Evolutionary conservation across 2,888 invertebrate genomes (phyloP).

Genomic region (Stratiomys singularior): DNA sequence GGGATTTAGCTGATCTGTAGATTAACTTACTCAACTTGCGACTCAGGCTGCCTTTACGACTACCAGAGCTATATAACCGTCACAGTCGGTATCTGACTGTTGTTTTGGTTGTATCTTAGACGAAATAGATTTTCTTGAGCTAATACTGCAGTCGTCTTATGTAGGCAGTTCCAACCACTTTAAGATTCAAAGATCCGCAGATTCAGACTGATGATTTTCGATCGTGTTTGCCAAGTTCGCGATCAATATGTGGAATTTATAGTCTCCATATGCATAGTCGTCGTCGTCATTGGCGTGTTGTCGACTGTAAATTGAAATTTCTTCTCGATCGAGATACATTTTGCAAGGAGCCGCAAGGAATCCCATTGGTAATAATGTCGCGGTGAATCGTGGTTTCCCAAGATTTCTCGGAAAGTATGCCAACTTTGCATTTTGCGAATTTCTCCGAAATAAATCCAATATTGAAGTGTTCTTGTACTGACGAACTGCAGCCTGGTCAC

Average conservation of each 20-base stretch:
- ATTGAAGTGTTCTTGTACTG: conserved; percentile 23
- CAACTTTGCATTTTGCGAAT: background rate
- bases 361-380: background rate
- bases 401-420: conserved; percentile 14
- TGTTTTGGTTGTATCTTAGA: conserved; percentile 25
- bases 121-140: conserved; percentile 4
- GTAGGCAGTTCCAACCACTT: background rate
- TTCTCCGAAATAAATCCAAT: conserved; percentile 24
- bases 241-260: conserved; percentile 24
- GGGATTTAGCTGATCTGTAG: conserved; percentile 34
- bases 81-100: conserved; percentile 33
- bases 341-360: background rate
- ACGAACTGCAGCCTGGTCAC: conserved; percentile 11
- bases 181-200: background rate
- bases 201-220: background rate
- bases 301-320: background rate
- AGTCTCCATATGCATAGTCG: background rate
- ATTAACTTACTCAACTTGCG: conserved; percentile 25
- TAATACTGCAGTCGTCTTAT: background rate
- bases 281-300: too few species aligned
- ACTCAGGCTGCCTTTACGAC: conserved; percentile 4
- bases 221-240: conserved; percentile 2
- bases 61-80: background rate
- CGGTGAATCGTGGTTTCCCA: conserved; percentile 1
- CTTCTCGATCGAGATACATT: background rate